These are phyloP conservation scores for Apostichopus parvimensis DNA, from an alignment of 35 echinoderm and acorn worm genomes.

Conservation along the genomic window DNA sequence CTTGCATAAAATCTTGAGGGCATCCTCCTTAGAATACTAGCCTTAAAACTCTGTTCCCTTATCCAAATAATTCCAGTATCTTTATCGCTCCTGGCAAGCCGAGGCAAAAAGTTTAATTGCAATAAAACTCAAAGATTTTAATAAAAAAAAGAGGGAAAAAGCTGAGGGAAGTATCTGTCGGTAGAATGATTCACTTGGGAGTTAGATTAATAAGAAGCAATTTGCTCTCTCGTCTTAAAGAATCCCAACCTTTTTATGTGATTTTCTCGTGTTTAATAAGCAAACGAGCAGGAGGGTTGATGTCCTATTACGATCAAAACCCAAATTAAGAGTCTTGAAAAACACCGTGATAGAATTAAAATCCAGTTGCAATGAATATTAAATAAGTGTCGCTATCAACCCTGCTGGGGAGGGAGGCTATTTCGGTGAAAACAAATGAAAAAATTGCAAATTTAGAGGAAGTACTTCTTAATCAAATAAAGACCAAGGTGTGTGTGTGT, in stretches of 20 bases:
- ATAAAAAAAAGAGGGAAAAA: constrained; percentile 47
- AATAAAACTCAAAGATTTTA: constrained; percentile 54
- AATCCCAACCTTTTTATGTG: constrained; percentile 53
- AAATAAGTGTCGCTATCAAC: constrained; percentile 39
- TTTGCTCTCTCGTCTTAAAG: constrained; percentile 48
- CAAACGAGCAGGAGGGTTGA: constrained; percentile 43
- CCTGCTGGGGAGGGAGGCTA: constrained; percentile 38
- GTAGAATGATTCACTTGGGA: constrained; percentile 51
- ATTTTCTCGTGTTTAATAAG: constrained; percentile 53
- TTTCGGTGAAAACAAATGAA: constrained; percentile 48
- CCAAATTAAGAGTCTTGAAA: constrained; percentile 33
- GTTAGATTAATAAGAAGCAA: constrained; percentile 51
- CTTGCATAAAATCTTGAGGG: constrained; percentile 36
- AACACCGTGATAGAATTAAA: constrained; percentile 46
- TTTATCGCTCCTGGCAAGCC: constrained; percentile 45
- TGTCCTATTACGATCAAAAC: constrained; percentile 50
- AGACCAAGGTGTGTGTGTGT: constrained; percentile 5
- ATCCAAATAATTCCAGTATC: constrained; percentile 48
- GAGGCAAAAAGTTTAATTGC: constrained; percentile 47
- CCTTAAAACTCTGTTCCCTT: constrained; percentile 43
- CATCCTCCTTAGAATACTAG: constrained; percentile 39
- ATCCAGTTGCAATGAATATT: constrained; percentile 45
- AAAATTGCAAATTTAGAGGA: constrained; percentile 48
- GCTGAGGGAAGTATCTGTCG: constrained; percentile 45
- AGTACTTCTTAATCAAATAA: constrained; percentile 32